phyloP scores from a whole-genome alignment of 2,113 vertebrate genomes.

The Phrynocephalus versicolor region DNA sequence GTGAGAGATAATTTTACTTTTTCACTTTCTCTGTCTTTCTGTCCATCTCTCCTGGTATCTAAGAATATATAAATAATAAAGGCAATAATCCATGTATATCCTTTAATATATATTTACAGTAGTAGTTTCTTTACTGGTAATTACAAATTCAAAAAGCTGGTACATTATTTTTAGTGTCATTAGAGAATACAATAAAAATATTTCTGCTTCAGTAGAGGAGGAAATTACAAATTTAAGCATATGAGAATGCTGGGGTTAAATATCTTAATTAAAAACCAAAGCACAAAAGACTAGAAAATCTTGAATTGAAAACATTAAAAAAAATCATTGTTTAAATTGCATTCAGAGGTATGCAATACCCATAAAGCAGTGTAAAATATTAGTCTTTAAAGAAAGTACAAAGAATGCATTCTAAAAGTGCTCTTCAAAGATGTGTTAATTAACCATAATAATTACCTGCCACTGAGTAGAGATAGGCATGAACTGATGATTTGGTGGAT shows the following conservation, averaged over 20 bases:
- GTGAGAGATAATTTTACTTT: background rate
- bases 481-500: too few relatives aligned
- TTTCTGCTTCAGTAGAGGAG: slow-evolving; percentile 1
- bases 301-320: background rate
- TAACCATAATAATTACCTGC: too few relatives aligned
- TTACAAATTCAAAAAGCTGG: background rate
- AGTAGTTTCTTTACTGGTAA: slow-evolving; percentile 17
- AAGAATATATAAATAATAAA: background rate
- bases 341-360: background rate
- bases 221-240: background rate
- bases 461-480: too few relatives aligned
- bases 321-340: background rate
- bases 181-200: background rate
- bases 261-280: background rate
- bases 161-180: slow-evolving; percentile 9
- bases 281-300: background rate
- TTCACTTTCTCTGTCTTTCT: background rate
- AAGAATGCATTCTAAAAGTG: background rate
- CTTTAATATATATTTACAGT: slow-evolving; percentile 16
- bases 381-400: background rate
- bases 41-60: background rate
- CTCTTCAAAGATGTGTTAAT: background rate
- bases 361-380: background rate
- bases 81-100: slow-evolving; percentile 16
- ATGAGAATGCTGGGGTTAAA: background rate